Conservation (phyloP, 2,797 vertebrate genomes). For the Rhinoraja longicauda region DNA sequence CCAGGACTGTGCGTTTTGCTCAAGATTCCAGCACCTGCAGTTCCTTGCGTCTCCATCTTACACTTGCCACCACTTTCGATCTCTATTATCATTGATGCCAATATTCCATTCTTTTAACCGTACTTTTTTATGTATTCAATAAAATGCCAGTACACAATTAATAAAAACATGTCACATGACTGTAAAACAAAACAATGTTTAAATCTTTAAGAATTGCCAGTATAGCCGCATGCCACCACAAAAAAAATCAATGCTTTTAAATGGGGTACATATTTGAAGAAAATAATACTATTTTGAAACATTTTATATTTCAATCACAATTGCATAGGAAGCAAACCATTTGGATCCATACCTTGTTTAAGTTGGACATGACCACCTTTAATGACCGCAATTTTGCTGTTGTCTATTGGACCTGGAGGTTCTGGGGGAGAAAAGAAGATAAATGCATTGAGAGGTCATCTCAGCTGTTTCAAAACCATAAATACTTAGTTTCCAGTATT, state of each 20-base stretch:
- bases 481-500: neutral
- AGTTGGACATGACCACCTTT: conserved; percentile 87
- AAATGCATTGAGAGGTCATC: neutral
- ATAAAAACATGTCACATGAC: too few relatives aligned
- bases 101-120: too few relatives aligned
- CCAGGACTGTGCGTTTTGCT: too few relatives aligned
- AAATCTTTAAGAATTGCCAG: too few relatives aligned
- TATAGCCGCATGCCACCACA: too few relatives aligned
- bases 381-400: conserved; percentile 82
- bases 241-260: neutral
- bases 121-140: too few relatives aligned
- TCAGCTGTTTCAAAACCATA: neutral
- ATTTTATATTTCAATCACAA: neutral
- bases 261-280: neutral
- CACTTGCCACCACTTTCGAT: neutral
- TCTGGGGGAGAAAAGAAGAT: conserved; percentile 59
- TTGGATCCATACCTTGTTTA: conserved; percentile 70
- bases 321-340: neutral
- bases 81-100: neutral
- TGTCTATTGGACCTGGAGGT: conserved; percentile 88
- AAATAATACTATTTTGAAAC: neutral
- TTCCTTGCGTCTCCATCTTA: too few relatives aligned
- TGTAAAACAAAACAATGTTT: too few relatives aligned
- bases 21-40: too few relatives aligned
- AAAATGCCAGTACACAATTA: too few relatives aligned